Percentiles rank a stretch among this genome's conserved stretches.
These are phyloP conservation scores for Peromyscus nudipes DNA, from an alignment of 2,797 vertebrate genomes.

Conservation along the genomic window DNA sequence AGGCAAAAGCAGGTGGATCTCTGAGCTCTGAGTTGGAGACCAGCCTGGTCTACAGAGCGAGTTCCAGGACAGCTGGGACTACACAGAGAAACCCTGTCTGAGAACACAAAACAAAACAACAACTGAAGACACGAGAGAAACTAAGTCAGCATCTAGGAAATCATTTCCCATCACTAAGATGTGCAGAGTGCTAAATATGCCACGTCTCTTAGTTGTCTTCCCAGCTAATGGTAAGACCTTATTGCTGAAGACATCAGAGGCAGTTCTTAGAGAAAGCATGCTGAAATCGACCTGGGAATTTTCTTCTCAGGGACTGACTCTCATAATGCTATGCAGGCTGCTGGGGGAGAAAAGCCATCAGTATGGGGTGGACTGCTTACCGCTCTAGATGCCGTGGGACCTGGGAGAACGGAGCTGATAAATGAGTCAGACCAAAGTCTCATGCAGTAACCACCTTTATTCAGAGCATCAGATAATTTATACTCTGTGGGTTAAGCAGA, in stretches of 20 bases:
- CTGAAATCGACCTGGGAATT: not conserved
- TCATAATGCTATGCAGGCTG: not conserved
- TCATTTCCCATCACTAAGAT: not conserved
- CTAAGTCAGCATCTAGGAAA: not conserved
- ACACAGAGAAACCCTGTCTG: too few relatives aligned
- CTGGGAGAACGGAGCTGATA: not conserved
- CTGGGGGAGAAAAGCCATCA: not conserved
- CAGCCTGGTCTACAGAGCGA: too few relatives aligned
- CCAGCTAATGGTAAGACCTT: not conserved
- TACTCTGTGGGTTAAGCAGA: not conserved
- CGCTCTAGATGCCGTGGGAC: not conserved
- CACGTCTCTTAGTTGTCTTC: not conserved
- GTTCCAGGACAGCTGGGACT: too few relatives aligned
- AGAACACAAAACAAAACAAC: not conserved
- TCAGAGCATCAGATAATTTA: not conserved
- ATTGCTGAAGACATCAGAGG: not conserved
- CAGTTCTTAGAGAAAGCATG: not conserved
- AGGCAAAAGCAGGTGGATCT: too few relatives aligned
- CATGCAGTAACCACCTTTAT: not conserved
- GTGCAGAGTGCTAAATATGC: not conserved
- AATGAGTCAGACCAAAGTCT: not conserved
- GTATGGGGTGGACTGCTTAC: not conserved
- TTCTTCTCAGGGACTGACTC: not conserved
- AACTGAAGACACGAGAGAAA: not conserved
- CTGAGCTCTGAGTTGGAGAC: too few relatives aligned